Conservation (phyloP, 2,888 invertebrate species). For the Macrosiphum euphorbiae region DNA sequence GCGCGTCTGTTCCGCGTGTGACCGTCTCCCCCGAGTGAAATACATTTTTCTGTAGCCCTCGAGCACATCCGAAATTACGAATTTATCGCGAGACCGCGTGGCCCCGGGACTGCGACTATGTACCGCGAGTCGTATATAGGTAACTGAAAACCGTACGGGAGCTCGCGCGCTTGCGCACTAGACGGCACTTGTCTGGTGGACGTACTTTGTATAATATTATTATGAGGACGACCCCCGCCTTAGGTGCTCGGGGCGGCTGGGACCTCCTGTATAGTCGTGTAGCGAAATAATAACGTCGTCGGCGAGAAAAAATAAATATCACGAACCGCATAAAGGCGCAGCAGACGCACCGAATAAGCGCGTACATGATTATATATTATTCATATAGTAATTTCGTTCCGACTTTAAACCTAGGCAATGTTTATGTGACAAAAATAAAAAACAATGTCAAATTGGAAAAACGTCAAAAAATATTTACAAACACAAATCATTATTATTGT, state of each 20-base stretch:
- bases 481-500: constrained; percentile 11
- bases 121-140: neutral
- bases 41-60: constrained; percentile 1
- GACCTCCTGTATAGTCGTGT: neutral
- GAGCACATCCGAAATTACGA: neutral
- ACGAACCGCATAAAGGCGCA: neutral
- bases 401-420: neutral
- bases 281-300: neutral
- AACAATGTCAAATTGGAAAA: neutral
- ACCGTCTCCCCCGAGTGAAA: constrained; percentile 10
- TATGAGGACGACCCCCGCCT: neutral
- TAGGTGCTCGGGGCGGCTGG: neutral
- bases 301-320: neutral
- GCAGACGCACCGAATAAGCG: neutral
- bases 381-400: constrained; percentile 1
- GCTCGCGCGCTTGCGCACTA: neutral
- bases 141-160: neutral
- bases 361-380: constrained; percentile 5
- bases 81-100: neutral
- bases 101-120: neutral
- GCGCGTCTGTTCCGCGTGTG: neutral
- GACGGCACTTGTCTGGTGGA: neutral
- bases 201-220: neutral
- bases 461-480: constrained; percentile 9
- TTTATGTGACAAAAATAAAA: neutral